phyloP scores from a whole-genome alignment of 1,140 invertebrate species.

The Euwallacea similis region DNA sequence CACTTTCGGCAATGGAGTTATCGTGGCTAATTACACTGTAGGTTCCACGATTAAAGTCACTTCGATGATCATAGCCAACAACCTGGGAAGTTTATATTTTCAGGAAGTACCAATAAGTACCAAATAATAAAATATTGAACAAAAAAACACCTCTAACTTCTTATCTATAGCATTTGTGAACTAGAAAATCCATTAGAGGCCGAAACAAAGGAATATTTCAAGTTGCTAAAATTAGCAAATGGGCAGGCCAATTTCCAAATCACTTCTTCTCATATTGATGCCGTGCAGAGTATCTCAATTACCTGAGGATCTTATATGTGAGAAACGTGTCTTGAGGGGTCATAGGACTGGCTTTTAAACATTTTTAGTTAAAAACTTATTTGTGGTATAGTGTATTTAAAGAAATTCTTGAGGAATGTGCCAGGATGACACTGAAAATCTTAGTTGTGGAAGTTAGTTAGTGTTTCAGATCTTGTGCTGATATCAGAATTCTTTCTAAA shows the following conservation, averaged over 20 bases:
- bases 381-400: slow-evolving; percentile 18
- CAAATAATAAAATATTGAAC: slow-evolving; percentile 1
- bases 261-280: slow-evolving; percentile 5
- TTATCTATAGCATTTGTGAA: slow-evolving; percentile 62
- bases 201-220: slow-evolving; percentile 66
- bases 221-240: slow-evolving; percentile 57
- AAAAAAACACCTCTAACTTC: no score
- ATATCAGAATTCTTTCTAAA: slow-evolving; percentile 57
- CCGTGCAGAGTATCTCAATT: slow-evolving; percentile 50
- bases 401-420: slow-evolving; percentile 77
- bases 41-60: slow-evolving; percentile 48
- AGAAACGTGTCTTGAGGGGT: slow-evolving; percentile 71
- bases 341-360: slow-evolving; percentile 59
- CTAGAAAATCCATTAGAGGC: slow-evolving; percentile 48
- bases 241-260: slow-evolving; percentile 44
- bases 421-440: slow-evolving; percentile 64
- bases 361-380: no score
- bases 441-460: slow-evolving; percentile 81
- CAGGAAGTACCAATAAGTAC: slow-evolving; percentile 28
- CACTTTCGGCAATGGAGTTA: slow-evolving; percentile 55
- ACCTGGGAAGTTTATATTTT: slow-evolving; percentile 56
- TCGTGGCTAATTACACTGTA: slow-evolving; percentile 50
- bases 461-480: slow-evolving; percentile 82
- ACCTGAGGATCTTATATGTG: slow-evolving; percentile 61
- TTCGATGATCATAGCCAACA: slow-evolving; percentile 56